Percentiles rank a stretch among this genome's conserved stretches.
Evolutionary conservation across 1,140 invertebrate species (phyloP).

Genomic region (Polypedilum vanderplanki): DNA sequence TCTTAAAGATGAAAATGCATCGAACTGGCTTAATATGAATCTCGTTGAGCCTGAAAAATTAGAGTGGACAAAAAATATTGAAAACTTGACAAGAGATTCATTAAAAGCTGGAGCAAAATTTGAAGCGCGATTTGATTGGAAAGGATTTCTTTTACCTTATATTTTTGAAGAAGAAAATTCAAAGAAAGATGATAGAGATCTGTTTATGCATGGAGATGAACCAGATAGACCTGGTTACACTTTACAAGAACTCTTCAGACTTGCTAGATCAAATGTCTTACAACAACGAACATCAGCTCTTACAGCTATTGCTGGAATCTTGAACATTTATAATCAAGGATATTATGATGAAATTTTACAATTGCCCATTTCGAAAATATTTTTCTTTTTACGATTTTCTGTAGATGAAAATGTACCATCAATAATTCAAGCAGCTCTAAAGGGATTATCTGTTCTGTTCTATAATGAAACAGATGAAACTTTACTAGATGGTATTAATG

Average conservation of each 20-base stretch:
- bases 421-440: slow-evolving; percentile 63
- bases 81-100: slow-evolving; percentile 43
- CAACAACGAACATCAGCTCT: slow-evolving; percentile 77
- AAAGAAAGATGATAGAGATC: slow-evolving; percentile 52
- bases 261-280: slow-evolving; percentile 55
- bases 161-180: slow-evolving; percentile 51
- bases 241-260: slow-evolving; percentile 73
- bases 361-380: slow-evolving; percentile 59
- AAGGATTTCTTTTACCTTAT: slow-evolving; percentile 62
- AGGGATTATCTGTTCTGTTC: slow-evolving; percentile 63
- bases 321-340: slow-evolving; percentile 63
- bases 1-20: slow-evolving; percentile 52
- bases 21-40: slow-evolving; percentile 77
- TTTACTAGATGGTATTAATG: slow-evolving; percentile 58
- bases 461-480: slow-evolving; percentile 67
- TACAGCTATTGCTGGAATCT: slow-evolving; percentile 67
- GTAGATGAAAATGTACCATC: slow-evolving; percentile 73
- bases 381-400: slow-evolving; percentile 74
- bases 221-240: slow-evolving; percentile 83
- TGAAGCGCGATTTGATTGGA: slow-evolving; percentile 63
- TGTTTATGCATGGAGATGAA: slow-evolving; percentile 90
- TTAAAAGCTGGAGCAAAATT: slow-evolving; percentile 51
- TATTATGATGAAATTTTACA: slow-evolving; percentile 62
- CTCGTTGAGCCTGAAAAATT: slow-evolving; percentile 73
- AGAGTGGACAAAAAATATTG: slow-evolving; percentile 71